Conservation (phyloP, 64 coral and sea anemone genomes). For the Pocillopora damicornis region DNA sequence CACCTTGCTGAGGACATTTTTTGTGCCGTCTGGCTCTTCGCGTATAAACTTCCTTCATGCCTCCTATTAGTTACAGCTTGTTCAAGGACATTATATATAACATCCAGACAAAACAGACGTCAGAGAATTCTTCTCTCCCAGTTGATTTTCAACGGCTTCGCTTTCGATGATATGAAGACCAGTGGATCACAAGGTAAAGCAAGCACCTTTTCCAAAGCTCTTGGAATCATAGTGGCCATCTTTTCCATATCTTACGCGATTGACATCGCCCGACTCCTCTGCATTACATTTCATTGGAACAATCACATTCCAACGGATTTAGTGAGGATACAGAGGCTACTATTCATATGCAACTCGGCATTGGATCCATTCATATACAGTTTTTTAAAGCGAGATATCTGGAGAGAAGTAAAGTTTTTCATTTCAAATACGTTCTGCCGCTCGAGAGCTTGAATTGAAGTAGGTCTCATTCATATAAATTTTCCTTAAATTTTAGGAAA, state of each 20-base stretch:
- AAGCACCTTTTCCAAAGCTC: background rate
- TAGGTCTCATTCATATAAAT: no score
- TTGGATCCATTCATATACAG: conserved; percentile 41
- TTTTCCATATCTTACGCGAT: background rate
- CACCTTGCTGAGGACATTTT: background rate
- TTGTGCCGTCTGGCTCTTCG: background rate
- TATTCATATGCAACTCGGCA: conserved; percentile 21
- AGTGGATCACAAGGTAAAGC: background rate
- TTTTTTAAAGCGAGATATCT: conserved; percentile 37
- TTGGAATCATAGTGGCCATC: background rate
- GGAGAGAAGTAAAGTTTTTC: background rate
- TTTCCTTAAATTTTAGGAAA: no score
- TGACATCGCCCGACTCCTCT: background rate
- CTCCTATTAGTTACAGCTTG: background rate
- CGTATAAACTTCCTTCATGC: background rate
- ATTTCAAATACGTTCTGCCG: background rate
- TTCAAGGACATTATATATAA: background rate
- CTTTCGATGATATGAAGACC: background rate
- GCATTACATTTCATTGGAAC: background rate
- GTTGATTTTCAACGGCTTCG: background rate
- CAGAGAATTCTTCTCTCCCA: background rate
- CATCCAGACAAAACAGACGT: background rate
- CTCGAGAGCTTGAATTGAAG: background rate
- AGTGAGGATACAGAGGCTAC: background rate
- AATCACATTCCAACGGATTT: background rate